These are phyloP conservation scores for Drosophila kuntzei DNA, from an alignment of 2,888 invertebrate genomes.

Conservation along the genomic window DNA sequence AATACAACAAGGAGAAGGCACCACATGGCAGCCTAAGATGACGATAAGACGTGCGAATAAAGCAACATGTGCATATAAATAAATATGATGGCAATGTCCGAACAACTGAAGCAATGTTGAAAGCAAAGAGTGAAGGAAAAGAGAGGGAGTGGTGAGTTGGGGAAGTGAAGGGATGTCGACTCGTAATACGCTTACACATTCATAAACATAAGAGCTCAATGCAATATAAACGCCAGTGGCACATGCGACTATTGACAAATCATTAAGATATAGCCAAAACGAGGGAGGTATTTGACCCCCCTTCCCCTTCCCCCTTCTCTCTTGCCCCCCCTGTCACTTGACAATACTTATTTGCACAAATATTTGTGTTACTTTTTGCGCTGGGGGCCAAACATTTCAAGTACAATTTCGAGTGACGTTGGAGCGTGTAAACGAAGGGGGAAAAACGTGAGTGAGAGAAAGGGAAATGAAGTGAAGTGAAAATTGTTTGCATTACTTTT, in stretches of 20 bases:
- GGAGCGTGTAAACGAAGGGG: constrained; percentile 30
- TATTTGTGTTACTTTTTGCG: constrained; percentile 59
- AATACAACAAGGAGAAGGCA: constrained; percentile 12
- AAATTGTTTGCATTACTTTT: constrained; percentile 59
- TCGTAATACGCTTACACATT: constrained; percentile 57
- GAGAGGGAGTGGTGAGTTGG: background rate
- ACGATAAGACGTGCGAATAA: constrained; percentile 54
- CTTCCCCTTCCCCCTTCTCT: background rate
- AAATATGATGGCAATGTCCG: constrained; percentile 48
- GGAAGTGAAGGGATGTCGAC: background rate
- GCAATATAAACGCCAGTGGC: constrained; percentile 54
- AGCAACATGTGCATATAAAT: constrained; percentile 37
- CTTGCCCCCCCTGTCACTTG: background rate
- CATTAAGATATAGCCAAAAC: constrained; percentile 52
- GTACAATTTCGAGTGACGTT: constrained; percentile 41
- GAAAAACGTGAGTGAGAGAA: background rate
- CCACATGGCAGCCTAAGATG: constrained; percentile 55
- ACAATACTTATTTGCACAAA: constrained; percentile 52
- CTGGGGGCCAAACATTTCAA: constrained; percentile 27
- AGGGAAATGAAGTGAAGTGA: constrained; percentile 24
- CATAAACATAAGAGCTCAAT: constrained; percentile 54
- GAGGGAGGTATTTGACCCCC: background rate
- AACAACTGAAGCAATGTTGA: constrained; percentile 6
- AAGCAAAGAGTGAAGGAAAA: background rate
- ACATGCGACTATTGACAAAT: constrained; percentile 67